Percentiles rank a stretch among this genome's conserved stretches.
Evolutionary conservation across 2,888 invertebrate genomes (phyloP).

Genomic region (Noctua janthe): DNA sequence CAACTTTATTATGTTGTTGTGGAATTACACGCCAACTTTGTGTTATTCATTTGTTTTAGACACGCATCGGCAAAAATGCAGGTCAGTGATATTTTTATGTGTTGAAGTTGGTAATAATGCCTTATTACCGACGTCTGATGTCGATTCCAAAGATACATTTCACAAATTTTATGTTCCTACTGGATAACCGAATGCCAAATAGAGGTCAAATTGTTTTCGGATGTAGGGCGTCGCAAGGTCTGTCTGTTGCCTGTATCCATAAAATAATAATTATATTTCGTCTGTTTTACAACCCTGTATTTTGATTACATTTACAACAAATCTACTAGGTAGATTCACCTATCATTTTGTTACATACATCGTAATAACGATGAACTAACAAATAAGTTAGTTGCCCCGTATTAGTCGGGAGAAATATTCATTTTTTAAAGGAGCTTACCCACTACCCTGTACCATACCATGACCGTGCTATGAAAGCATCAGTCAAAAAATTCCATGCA

Average conservation of each 20-base stretch:
- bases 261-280: not conserved
- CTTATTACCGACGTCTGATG: no score
- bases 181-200: not conserved
- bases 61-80: slow-evolving; percentile 17
- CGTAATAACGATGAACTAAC: no score
- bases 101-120: no score
- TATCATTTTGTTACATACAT: no score
- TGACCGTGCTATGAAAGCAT: no score
- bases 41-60: slow-evolving; percentile 27
- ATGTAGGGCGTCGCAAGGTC: not conserved
- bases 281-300: not conserved
- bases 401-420: no score
- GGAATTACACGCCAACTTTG: slow-evolving; percentile 20
- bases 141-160: not conserved
- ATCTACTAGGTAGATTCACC: not conserved
- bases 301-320: no score
- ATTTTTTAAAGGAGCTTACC: no score
- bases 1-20: slow-evolving; percentile 15
- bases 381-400: no score
- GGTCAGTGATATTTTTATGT: slow-evolving; percentile 3
- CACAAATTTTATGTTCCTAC: not conserved
- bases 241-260: not conserved
- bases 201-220: slow-evolving; percentile 24
- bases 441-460: no score
- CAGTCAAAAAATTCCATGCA: no score